Base-by-base conservation (phyloP, 2,888 invertebrate genomes). In the Melanostoma mellinum region DNA sequence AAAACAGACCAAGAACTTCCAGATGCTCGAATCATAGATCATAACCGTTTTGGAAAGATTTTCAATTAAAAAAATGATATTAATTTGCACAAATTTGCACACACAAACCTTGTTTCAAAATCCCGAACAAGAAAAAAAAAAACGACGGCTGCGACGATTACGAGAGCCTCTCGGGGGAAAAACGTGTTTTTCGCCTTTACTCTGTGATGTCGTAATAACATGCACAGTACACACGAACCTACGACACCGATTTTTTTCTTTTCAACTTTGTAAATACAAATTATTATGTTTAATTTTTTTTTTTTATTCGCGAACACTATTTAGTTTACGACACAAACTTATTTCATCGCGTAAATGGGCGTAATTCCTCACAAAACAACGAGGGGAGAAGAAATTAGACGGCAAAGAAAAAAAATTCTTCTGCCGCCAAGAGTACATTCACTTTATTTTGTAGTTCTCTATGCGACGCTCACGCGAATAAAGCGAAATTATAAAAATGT, bases 181-280 rank as follows among this genome's bases (percentile, higher is more conserved):
- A 84, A 84, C 84, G 84, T 84, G 84, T 84, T 84, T 84, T 84
- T 84, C 84, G 84, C 79, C 84, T 78, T 65, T 75, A 75, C 84
- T 84, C 56, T 71, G 69, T 79, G 84, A 84, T 84, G 73, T 84
- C 84, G 84, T 84, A 84, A 84, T 69, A 84, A 78, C 53, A 82
- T 71, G 78, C 75, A 60, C 67, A 58, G 63, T 36, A 75, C 73
- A 77, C 77, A 74, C 82, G 71, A 69, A 78, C 69, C 73, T 52
- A 67, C 53, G 75, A 75, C 58, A 73, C 82, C 78, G 78, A 74
- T 63, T 60, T 68, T 46, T 56, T 38, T 71, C 35, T 63, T 42
- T 67, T 52, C n/a, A 72, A 80, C 65, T 71, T 38, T 52, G 46
- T 65, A 69, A 76, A 76, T 72, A 71, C 76, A 38, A 52, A 60